These are phyloP conservation scores for Parascotia fuliginaria DNA, from an alignment of 2,888 invertebrate species.

Conservation along the genomic window DNA sequence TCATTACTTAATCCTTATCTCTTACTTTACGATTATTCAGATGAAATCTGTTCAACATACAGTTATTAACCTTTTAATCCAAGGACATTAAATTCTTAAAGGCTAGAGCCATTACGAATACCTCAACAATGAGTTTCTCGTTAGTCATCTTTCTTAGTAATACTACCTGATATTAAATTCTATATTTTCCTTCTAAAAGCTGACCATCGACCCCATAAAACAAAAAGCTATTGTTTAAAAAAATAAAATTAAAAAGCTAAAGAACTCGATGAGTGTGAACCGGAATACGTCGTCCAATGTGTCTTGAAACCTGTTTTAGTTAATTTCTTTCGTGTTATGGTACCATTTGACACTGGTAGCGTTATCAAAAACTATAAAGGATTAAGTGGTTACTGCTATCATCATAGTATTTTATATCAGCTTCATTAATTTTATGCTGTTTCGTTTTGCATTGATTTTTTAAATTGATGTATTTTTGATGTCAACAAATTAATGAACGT, in stretches of 20 bases:
- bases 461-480: neutral
- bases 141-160: slow-evolving; percentile 59
- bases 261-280: slow-evolving; percentile 21
- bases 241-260: slow-evolving; percentile 9
- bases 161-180: slow-evolving; percentile 23
- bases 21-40: too few relatives aligned
- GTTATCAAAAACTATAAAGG: slow-evolving; percentile 34
- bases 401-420: slow-evolving; percentile 29
- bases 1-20: too few relatives aligned
- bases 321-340: neutral
- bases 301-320: slow-evolving; percentile 4
- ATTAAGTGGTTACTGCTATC: slow-evolving; percentile 36
- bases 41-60: too few relatives aligned
- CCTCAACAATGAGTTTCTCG: slow-evolving; percentile 46
- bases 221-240: slow-evolving; percentile 46
- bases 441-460: slow-evolving; percentile 7
- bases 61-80: too few relatives aligned
- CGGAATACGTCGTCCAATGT: slow-evolving; percentile 25
- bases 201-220: slow-evolving; percentile 35
- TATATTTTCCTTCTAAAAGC: slow-evolving; percentile 48
- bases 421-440: slow-evolving; percentile 25
- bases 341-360: slow-evolving; percentile 13
- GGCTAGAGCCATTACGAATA: slow-evolving; percentile 17
- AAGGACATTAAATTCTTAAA: too few relatives aligned
- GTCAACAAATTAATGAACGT: neutral